phyloP scores from a whole-genome alignment of 1,140 invertebrate genomes.

The Diorhabda elongata region DNA sequence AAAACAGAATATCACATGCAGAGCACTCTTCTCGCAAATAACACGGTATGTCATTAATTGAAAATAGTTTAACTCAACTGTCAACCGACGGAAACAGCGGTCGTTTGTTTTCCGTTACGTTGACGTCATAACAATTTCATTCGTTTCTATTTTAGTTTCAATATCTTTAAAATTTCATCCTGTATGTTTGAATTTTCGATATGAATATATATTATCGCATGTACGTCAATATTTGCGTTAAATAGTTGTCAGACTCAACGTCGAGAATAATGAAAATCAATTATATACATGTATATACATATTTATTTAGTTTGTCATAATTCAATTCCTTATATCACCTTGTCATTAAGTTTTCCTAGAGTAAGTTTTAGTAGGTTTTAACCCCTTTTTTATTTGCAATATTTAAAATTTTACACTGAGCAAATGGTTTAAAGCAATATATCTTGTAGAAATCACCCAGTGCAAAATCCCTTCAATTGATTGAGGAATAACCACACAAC shows the following conservation, averaged over 20 bases:
- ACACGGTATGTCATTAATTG: neutral
- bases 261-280: no score
- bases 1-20: conserved; percentile 2
- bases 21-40: neutral
- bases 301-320: no score
- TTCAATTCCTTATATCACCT: no score
- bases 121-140: conserved; percentile 2
- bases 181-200: neutral
- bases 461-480: no score
- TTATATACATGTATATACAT: no score
- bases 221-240: neutral
- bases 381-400: no score
- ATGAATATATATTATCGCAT: neutral
- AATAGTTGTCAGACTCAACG: neutral
- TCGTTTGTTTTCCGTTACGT: neutral
- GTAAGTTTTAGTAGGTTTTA: no score
- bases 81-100: neutral
- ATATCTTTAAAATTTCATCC: neutral
- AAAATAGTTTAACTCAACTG: conserved; percentile 2
- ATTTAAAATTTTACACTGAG: no score
- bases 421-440: no score
- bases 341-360: no score
- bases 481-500: no score
- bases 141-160: neutral
- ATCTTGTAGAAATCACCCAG: no score